Conservation (phyloP, 2,888 invertebrate species). For the Lasius platythorax region DNA sequence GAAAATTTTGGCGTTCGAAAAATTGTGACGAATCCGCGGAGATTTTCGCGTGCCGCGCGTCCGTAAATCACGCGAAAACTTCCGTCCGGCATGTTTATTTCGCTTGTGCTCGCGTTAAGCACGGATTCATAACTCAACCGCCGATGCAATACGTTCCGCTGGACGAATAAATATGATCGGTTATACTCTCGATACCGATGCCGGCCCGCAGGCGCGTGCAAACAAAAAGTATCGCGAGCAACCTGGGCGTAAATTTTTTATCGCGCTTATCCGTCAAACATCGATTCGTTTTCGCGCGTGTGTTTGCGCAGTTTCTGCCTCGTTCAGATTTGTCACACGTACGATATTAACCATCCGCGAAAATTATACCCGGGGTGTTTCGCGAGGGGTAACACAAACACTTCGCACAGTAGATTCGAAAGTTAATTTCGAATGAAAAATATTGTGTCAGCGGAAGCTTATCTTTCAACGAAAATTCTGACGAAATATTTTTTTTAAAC, state of each 20-base stretch:
- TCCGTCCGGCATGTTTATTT: conserved; percentile 62
- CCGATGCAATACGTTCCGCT: conserved; percentile 66
- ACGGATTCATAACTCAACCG: conserved; percentile 73
- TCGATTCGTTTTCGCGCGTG: conserved; percentile 41
- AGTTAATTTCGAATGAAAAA: conserved; percentile 19
- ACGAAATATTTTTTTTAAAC: neutral
- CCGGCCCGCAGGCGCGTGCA: conserved; percentile 27
- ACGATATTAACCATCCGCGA: conserved; percentile 26
- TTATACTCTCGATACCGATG: conserved; percentile 54
- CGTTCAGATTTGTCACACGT: conserved; percentile 37
- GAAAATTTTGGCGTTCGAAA: conserved; percentile 1
- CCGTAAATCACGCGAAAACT: conserved; percentile 64
- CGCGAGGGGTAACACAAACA: neutral
- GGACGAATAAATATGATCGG: conserved; percentile 73
- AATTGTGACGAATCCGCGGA: conserved; percentile 44
- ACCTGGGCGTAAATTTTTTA: conserved; percentile 35
- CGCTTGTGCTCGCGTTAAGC: conserved; percentile 70
- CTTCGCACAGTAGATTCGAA: neutral
- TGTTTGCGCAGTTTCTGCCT: conserved; percentile 25
- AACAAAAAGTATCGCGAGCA: conserved; percentile 50
- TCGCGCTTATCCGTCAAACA: conserved; percentile 41
- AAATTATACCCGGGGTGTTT: conserved; percentile 23
- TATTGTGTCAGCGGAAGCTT: neutral
- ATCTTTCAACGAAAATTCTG: neutral
- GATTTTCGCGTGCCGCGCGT: conserved; percentile 33